Evolutionary conservation across 2,113 vertebrate genomes (phyloP).

Genomic region (Pipra filicauda): DNA sequence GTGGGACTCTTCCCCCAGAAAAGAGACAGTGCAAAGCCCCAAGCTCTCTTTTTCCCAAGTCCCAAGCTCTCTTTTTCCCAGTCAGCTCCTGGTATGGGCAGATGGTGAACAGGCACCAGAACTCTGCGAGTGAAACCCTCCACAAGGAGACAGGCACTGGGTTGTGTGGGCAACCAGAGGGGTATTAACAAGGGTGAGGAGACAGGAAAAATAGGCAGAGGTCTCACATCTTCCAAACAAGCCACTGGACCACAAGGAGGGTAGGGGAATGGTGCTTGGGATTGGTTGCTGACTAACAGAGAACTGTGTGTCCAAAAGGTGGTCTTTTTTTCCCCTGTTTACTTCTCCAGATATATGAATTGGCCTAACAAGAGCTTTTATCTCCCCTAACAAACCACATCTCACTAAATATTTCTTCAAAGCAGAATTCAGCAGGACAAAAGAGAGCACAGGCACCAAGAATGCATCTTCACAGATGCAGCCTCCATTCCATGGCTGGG

Average conservation of each 20-base stretch:
- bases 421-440: neutral
- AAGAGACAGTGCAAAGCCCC: neutral
- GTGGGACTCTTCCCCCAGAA: neutral
- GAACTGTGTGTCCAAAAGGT: neutral
- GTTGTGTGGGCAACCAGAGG: neutral
- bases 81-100: neutral
- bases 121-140: neutral
- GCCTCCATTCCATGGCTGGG: neutral
- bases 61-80: neutral
- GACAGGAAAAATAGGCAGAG: neutral
- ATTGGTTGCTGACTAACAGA: neutral
- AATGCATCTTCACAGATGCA: neutral
- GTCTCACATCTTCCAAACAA: neutral
- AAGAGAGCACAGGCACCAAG: neutral
- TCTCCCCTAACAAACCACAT: neutral
- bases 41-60: neutral
- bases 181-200: neutral
- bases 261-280: neutral
- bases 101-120: neutral
- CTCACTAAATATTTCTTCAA: neutral
- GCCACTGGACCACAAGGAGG: neutral
- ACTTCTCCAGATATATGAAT: neutral
- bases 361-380: neutral
- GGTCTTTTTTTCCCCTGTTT: rapidly evolving
- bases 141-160: rapidly evolving